These are phyloP conservation scores for Drosophila fungiperda DNA, from an alignment of 2,888 invertebrate genomes.

Conservation along the genomic window DNA sequence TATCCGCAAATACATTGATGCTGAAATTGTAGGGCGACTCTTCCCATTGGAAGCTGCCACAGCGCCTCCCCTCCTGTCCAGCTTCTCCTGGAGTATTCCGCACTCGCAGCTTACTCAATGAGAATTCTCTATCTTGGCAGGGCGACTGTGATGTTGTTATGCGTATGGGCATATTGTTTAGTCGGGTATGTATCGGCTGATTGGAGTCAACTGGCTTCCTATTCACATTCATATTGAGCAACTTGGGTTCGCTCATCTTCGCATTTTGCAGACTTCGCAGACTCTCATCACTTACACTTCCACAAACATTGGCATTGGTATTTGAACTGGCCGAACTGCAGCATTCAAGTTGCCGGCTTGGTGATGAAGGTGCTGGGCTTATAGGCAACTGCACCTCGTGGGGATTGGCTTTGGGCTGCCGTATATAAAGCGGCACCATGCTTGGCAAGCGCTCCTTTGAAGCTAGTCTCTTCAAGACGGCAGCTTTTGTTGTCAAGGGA, in stretches of 20 bases:
- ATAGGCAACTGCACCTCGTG: neutral
- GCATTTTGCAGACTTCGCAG: conserved; percentile 15
- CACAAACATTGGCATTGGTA: conserved; percentile 32
- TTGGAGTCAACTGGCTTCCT: conserved; percentile 24
- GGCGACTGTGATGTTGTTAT: conserved; percentile 53
- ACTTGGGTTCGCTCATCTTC: conserved; percentile 43
- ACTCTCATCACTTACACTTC: conserved; percentile 7
- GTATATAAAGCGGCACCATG: conserved; percentile 53
- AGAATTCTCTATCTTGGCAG: conserved; percentile 42
- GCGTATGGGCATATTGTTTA: conserved; percentile 66
- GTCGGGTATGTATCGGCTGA: conserved; percentile 47
- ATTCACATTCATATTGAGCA: conserved; percentile 47
- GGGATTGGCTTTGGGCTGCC: neutral
- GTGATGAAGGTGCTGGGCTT: neutral
- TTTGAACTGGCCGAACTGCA: conserved; percentile 46
- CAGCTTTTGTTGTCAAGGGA: neutral
- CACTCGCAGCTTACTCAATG: conserved; percentile 46
- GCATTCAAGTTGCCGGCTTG: conserved; percentile 16
- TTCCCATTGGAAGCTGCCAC: conserved; percentile 2
- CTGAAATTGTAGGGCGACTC: conserved; percentile 66
- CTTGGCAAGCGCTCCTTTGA: conserved; percentile 66
- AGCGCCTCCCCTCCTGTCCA: neutral
- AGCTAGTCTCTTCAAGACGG: conserved; percentile 15
- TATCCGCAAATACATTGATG: conserved; percentile 77
- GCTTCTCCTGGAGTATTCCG: conserved; percentile 18